Conservation (phyloP, 2,797 vertebrate species). For the Lepilemur ruficaudatus region DNA sequence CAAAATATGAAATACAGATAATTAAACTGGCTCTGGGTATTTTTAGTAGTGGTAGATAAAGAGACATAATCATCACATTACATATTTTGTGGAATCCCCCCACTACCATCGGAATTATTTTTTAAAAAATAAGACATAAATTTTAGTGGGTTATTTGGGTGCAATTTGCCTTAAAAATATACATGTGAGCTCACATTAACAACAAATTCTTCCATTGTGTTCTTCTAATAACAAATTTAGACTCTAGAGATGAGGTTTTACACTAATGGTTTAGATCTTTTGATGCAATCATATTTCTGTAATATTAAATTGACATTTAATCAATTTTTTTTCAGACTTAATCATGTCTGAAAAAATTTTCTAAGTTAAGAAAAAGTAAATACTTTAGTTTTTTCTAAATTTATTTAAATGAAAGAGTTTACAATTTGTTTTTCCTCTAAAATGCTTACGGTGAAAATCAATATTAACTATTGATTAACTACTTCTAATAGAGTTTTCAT, state of each 20-base stretch:
- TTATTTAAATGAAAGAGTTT: conserved; percentile 9
- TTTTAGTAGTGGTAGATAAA: neutral
- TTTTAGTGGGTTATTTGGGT: neutral
- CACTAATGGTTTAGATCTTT: neutral
- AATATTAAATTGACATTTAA: neutral
- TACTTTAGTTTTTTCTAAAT: neutral
- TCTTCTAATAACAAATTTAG: neutral
- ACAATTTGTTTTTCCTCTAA: neutral
- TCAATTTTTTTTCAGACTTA: neutral
- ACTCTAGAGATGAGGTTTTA: neutral
- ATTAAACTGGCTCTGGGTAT: neutral
- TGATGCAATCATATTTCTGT: neutral
- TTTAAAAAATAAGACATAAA: neutral
- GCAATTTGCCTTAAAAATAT: neutral
- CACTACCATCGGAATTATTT: neutral
- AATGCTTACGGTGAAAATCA: neutral
- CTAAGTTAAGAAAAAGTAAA: neutral
- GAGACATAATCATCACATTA: neutral
- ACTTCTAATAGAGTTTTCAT: conserved; percentile 37
- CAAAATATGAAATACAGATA: neutral
- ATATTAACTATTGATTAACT: neutral
- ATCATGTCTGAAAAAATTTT: neutral
- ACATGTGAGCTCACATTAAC: neutral
- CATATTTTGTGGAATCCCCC: neutral
- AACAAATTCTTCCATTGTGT: neutral